Conservation (phyloP, 2,888 invertebrate species). For the Marronus borbonicus region DNA sequence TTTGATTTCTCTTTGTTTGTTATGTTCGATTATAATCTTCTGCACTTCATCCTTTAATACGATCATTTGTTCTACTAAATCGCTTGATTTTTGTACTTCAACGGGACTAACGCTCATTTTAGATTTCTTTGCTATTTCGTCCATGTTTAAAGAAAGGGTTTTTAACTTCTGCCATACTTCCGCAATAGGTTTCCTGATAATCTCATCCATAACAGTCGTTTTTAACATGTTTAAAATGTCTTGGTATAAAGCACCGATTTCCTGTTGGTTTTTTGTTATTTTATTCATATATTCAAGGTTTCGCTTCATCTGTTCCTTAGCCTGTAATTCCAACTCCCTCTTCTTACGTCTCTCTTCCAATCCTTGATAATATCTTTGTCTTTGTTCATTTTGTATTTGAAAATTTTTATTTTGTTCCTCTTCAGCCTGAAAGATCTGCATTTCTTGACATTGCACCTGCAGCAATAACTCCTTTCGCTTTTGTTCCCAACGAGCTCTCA, state of each 20-base stretch:
- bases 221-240: constrained; percentile 72
- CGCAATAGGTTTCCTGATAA: constrained; percentile 56
- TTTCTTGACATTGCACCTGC: constrained; percentile 70
- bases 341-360: constrained; percentile 71
- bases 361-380: constrained; percentile 69
- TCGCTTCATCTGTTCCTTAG: constrained; percentile 64
- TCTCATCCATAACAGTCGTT: constrained; percentile 49
- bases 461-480: constrained; percentile 66
- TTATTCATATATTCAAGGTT: constrained; percentile 69
- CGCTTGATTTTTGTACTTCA: constrained; percentile 67
- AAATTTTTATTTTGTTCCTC: constrained; percentile 74
- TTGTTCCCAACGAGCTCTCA: constrained; percentile 63
- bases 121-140: constrained; percentile 70
- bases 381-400: constrained; percentile 72
- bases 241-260: constrained; percentile 74
- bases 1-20: constrained; percentile 66
- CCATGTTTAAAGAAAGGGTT: constrained; percentile 69
- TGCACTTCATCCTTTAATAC: constrained; percentile 60
- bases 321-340: constrained; percentile 72
- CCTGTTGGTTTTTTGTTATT: constrained; percentile 74
- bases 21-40: constrained; percentile 56
- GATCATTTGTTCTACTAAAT: constrained; percentile 60
- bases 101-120: constrained; percentile 71
- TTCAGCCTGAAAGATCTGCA: constrained; percentile 70
- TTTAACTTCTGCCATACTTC: constrained; percentile 70